phyloP scores from a whole-genome alignment of 2,888 invertebrate genomes.

The Rhodophaea formosa region DNA sequence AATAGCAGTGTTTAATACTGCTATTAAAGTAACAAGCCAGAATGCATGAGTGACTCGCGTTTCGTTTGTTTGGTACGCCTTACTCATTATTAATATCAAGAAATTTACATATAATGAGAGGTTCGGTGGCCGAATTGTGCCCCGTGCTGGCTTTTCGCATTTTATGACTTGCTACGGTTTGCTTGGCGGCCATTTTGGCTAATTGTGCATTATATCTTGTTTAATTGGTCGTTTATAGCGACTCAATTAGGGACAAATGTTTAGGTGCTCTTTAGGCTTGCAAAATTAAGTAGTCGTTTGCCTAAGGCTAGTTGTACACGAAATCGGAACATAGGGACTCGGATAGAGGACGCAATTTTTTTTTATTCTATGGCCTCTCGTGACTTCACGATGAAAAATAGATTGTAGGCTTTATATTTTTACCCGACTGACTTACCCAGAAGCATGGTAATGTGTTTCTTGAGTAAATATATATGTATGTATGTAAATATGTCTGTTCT shows the following conservation, averaged over 20 bases:
- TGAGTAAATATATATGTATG: too few relatives aligned
- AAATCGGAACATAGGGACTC: too few relatives aligned
- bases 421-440: too few relatives aligned
- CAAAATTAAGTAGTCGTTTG: neutral
- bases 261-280: constrained; percentile 3
- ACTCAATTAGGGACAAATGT: constrained; percentile 11
- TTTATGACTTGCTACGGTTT: constrained; percentile 32
- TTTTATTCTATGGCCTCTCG: too few relatives aligned
- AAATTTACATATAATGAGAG: constrained; percentile 60
- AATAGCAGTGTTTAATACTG: constrained; percentile 59
- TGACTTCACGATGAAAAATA: too few relatives aligned
- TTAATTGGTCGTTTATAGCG: constrained; percentile 13
- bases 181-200: constrained; percentile 9
- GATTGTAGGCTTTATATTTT: too few relatives aligned
- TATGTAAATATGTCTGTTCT: too few relatives aligned
- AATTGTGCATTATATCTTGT: constrained; percentile 17
- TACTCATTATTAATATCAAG: constrained; percentile 53
- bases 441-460: too few relatives aligned
- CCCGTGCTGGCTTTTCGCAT: constrained; percentile 37
- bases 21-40: constrained; percentile 53
- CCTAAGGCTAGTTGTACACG: neutral
- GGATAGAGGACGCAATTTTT: too few relatives aligned
- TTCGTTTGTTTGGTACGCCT: constrained; percentile 43
- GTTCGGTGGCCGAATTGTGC: constrained; percentile 40
- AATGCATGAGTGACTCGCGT: constrained; percentile 40